Evolutionary conservation across 1,140 invertebrate genomes (phyloP).

Genomic region (Monomorium pharaonis): DNA sequence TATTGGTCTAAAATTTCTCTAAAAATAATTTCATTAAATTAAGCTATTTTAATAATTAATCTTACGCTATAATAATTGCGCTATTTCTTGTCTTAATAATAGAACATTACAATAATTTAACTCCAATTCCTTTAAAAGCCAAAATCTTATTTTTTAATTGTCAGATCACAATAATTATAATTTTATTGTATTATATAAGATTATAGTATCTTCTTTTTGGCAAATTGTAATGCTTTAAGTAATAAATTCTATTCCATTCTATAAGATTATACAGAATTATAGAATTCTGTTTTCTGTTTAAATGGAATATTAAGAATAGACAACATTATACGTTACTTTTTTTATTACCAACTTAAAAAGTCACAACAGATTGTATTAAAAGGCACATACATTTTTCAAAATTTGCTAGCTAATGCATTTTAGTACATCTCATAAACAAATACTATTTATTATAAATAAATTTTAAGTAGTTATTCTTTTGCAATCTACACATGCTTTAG

Average conservation of each 20-base stretch:
- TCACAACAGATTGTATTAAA: no score
- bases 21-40: neutral
- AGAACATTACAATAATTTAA: neutral
- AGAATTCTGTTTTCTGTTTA: neutral
- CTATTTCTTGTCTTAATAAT: neutral
- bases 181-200: neutral
- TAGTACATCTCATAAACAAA: no score
- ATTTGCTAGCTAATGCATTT: no score
- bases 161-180: neutral
- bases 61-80: no score
- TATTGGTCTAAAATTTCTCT: neutral
- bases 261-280: no score
- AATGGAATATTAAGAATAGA: neutral
- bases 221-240: no score
- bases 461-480: no score
- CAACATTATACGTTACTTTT: neutral
- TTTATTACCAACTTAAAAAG: neutral
- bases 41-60: neutral
- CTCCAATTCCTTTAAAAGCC: neutral
- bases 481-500: no score
- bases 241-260: neutral
- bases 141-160: neutral
- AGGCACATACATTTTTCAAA: no score
- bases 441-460: no score
- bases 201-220: no score